These are phyloP conservation scores for Probosciger aterrimus DNA, from an alignment of 2,113 vertebrate genomes.

Conservation along the genomic window DNA sequence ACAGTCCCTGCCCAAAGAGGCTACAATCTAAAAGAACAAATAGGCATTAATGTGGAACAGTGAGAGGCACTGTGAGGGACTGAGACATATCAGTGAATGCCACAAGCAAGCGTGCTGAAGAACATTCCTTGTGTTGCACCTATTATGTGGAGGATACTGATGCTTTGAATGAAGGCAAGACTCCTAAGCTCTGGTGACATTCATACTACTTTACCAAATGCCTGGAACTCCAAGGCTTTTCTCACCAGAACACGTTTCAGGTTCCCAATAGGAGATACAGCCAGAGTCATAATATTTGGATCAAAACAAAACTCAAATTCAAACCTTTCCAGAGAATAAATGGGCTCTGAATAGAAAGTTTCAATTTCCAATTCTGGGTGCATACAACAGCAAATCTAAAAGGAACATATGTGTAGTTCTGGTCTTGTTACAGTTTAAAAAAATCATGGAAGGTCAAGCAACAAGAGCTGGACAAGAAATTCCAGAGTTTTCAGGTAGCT, in stretches of 20 bases:
- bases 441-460: background rate
- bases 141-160: background rate
- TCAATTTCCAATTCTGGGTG: background rate
- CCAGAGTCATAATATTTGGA: background rate
- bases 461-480: background rate
- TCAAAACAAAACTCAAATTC: background rate
- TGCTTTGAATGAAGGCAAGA: background rate
- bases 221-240: background rate
- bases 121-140: background rate
- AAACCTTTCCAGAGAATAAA: background rate
- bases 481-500: background rate
- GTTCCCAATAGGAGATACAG: background rate
- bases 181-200: background rate
- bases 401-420: background rate
- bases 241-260: background rate
- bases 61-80: background rate
- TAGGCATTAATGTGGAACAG: background rate
- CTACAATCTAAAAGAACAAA: background rate
- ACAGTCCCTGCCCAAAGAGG: background rate
- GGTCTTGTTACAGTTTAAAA: background rate
- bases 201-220: background rate
- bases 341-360: background rate
- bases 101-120: background rate
- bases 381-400: background rate
- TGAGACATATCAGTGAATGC: background rate